Percentiles rank a stretch among this genome's conserved stretches.
Evolutionary conservation across 2,888 invertebrate genomes (phyloP).

Genomic region (Isotomurus palustris): DNA sequence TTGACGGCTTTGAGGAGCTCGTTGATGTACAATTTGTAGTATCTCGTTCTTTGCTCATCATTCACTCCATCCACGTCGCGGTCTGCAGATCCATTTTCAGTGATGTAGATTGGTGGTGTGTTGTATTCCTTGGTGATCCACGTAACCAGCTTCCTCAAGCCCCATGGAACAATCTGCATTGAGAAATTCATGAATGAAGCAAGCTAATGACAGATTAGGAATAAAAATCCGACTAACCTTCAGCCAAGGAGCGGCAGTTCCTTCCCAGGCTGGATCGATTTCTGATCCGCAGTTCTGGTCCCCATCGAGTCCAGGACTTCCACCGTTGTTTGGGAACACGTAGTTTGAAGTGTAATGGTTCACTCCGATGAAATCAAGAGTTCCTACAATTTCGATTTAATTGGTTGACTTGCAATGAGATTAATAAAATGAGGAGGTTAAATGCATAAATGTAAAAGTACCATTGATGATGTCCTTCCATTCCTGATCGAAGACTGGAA

Average conservation of each 20-base stretch:
- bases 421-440: background rate
- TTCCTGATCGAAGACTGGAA: slow-evolving; percentile 25
- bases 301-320: slow-evolving; percentile 10
- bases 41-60: slow-evolving; percentile 36
- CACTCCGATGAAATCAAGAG: slow-evolving; percentile 35
- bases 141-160: slow-evolving; percentile 19
- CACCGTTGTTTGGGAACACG: slow-evolving; percentile 9
- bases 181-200: background rate
- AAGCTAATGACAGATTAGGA: background rate
- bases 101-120: slow-evolving; percentile 27
- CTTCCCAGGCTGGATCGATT: slow-evolving; percentile 30
- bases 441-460: background rate
- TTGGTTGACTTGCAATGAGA: too few species aligned
- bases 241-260: slow-evolving; percentile 20
- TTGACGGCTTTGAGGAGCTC: slow-evolving; percentile 36
- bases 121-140: slow-evolving; percentile 28
- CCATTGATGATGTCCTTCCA: slow-evolving; percentile 35
- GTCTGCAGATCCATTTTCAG: slow-evolving; percentile 37
- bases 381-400: slow-evolving; percentile 12
- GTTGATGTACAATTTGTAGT: slow-evolving; percentile 39
- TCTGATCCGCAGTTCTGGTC: slow-evolving; percentile 10
- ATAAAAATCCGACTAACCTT: background rate
- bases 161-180: slow-evolving; percentile 25
- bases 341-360: slow-evolving; percentile 29
- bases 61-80: slow-evolving; percentile 19